Percentiles rank a stretch among this genome's conserved stretches.
Conservation (phyloP, 2,888 invertebrate genomes). For the Perizoma flavofasciatum region DNA sequence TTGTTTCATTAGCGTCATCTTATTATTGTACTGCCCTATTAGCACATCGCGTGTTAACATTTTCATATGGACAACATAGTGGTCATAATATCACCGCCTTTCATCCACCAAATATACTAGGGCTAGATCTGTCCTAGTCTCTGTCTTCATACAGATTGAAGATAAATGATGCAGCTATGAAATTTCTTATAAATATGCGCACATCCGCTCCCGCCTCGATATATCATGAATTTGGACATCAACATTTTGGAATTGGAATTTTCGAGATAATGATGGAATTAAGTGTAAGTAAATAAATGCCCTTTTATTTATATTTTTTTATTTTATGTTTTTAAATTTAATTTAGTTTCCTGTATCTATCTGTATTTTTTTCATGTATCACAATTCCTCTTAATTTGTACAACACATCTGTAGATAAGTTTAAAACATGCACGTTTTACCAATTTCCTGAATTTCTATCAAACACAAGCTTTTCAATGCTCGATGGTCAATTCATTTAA, state of each 20-base stretch:
- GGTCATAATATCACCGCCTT: background rate
- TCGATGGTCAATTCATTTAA: slow-evolving; percentile 70
- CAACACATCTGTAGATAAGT: no score
- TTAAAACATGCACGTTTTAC: background rate
- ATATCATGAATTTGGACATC: slow-evolving; percentile 78
- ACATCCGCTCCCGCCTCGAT: slow-evolving; percentile 55
- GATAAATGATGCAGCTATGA: slow-evolving; percentile 75
- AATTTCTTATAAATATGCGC: slow-evolving; percentile 79
- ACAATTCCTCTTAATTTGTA: no score
- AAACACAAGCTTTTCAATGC: slow-evolving; percentile 54
- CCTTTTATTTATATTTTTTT: no score
- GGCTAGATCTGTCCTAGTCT: background rate
- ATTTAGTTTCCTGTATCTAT: no score
- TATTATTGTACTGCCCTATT: slow-evolving; percentile 55
- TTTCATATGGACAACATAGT: background rate
- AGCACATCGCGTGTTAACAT: slow-evolving; percentile 45
- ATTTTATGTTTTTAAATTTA: no score
- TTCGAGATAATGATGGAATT: slow-evolving; percentile 53
- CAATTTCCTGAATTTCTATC: background rate
- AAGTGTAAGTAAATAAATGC: background rate
- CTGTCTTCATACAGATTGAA: slow-evolving; percentile 36
- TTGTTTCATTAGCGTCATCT: slow-evolving; percentile 65
- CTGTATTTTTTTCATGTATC: no score
- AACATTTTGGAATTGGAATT: slow-evolving; percentile 73
- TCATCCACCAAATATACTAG: no score